Evolutionary conservation across 2,888 invertebrate genomes (phyloP), one percentile per base, ranked within the genome.

Genomic region (Tortricodes alternella): DNA sequence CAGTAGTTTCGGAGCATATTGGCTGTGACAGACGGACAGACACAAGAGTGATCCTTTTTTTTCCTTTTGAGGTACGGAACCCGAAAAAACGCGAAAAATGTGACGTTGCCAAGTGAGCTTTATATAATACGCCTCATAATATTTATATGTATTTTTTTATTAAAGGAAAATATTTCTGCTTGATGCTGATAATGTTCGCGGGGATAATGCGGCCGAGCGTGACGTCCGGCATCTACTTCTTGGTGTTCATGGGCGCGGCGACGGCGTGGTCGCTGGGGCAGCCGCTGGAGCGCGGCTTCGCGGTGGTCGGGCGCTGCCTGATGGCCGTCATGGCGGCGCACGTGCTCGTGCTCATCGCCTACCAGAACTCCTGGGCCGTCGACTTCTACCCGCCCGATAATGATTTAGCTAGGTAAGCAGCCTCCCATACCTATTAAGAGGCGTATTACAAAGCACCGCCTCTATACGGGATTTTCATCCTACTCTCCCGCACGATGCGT

Each of bases 181-280:
- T 95, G 37, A 89, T 92, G 46, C 89, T 93, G 6, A 83, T 96
- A 67, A 95, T 95, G 85, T 88, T 94, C 63, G 93, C 94, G 6
- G 96, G 95, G 0, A 94, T 95, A 59, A 87, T 97, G 75, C 93
- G 95, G 37, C 98, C 98, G 1, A 97, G 97, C 50, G 89, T 96
- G 23, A 93, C 95, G 16, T 96, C 96, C 34, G 95, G 95, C 7
- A 92, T 98, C 38, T 98, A 99, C 84, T 98, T 96, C 85, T 73
- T 98, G 50, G 92, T 95, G 53, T 98, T 98, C 82, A 92, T 99
- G 74, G 93, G 93, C 11, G 93, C 95, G 19, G 95, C 96, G 53
- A 97, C 97, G 1, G 96, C 96, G 89, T 96, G 97, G 96, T 94
- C 97, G 16, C 94, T 95, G 67, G 96, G 95, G 73, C 93, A 92